Evolutionary conservation across 2,888 invertebrate species (phyloP).

Genomic region (Liopterus haemorrhoidalis): DNA sequence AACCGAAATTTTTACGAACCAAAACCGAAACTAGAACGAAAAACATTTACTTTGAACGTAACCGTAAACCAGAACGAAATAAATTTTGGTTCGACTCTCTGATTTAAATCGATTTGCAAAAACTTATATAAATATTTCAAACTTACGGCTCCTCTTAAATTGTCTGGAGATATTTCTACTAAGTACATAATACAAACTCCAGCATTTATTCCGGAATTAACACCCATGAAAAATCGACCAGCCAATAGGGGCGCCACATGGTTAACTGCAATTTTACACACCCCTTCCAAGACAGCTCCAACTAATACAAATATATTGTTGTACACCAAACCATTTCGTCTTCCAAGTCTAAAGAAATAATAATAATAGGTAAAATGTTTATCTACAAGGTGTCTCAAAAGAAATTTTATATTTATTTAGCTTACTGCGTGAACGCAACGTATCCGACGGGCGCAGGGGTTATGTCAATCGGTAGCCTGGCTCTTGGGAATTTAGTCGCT

Average conservation of each 20-base stretch:
- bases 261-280: constrained; percentile 59
- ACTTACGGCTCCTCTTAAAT: constrained; percentile 76
- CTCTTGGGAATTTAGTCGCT: no score
- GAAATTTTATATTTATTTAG: no score
- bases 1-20: no score
- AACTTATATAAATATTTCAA: constrained; percentile 52
- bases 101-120: constrained; percentile 39
- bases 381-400: no score
- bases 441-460: no score
- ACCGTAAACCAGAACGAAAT: no score
- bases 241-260: constrained; percentile 71
- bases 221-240: constrained; percentile 70
- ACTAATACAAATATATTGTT: constrained; percentile 72
- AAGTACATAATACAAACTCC: constrained; percentile 80
- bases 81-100: no score
- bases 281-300: constrained; percentile 61
- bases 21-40: no score
- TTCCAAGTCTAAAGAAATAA: constrained; percentile 50
- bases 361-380: no score
- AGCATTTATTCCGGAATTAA: constrained; percentile 79
- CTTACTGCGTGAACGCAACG: no score
- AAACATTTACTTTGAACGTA: no score
- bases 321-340: constrained; percentile 70
- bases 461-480: no score
- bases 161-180: constrained; percentile 78